A percentile compares a stretch with the other conserved stretches of the same genome.
Evolutionary conservation across 2,888 invertebrate genomes (phyloP).

Genomic region (Macaria liturata): DNA sequence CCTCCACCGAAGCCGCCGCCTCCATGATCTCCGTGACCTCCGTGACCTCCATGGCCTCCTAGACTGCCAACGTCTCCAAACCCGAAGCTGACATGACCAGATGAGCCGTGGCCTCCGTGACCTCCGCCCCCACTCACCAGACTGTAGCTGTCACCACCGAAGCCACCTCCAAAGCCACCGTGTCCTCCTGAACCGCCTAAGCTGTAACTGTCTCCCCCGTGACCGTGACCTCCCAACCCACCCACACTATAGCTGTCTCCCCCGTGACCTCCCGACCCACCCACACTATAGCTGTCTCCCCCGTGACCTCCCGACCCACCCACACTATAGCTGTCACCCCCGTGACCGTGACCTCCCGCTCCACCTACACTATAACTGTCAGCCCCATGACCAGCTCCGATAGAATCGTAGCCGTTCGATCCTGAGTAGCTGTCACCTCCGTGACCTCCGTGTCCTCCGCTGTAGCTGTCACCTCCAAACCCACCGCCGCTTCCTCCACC

Average conservation of each 20-base stretch:
- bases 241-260: conserved; percentile 34
- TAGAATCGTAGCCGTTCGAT: conserved; percentile 31
- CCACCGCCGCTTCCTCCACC: conserved; percentile 37
- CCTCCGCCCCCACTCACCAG: conserved; percentile 30
- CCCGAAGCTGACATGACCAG: conserved; percentile 44
- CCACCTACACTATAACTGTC: conserved; percentile 18
- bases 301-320: conserved; percentile 28
- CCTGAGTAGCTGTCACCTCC: conserved; percentile 24
- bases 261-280: conserved; percentile 40
- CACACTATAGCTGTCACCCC: conserved; percentile 32
- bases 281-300: conserved; percentile 33
- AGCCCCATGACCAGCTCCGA: conserved; percentile 30
- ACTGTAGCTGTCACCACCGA: conserved; percentile 36
- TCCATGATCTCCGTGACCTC: conserved; percentile 42
- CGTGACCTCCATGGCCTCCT: conserved; percentile 44
- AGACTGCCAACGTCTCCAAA: conserved; percentile 42
- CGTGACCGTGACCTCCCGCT: conserved; percentile 14
- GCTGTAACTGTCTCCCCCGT: conserved; percentile 36
- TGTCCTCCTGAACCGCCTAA: conserved; percentile 13
- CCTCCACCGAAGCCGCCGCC: conserved; percentile 50
- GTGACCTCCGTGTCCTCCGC: conserved; percentile 36
- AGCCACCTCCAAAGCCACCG: conserved; percentile 37
- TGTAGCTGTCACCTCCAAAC: conserved; percentile 32
- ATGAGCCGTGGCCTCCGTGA: conserved; percentile 35
- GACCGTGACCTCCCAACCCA: conserved; percentile 24